Evolutionary conservation across 2,797 vertebrate species (phyloP).

Genomic region (Sebastes dallii): DNA sequence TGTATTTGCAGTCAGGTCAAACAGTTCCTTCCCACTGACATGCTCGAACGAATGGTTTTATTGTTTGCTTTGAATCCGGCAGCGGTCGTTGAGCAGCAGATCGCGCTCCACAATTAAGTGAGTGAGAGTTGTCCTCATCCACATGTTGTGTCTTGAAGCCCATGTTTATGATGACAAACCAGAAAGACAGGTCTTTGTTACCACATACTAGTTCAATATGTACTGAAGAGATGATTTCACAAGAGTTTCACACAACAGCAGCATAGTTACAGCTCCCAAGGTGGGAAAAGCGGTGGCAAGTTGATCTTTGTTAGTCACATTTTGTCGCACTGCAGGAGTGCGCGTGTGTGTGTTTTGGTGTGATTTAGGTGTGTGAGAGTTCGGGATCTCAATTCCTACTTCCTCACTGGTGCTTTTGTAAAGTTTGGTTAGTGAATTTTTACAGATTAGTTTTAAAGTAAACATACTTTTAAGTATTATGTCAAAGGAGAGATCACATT

Average conservation of each 20-base stretch:
- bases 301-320: background rate
- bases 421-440: background rate
- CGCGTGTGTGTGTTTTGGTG: constrained; percentile 38
- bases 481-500: background rate
- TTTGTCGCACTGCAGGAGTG: constrained; percentile 21
- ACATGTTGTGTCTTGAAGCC: background rate
- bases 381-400: background rate
- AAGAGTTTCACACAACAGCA: background rate
- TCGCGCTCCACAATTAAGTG: background rate
- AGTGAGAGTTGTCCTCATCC: background rate
- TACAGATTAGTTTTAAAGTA: background rate
- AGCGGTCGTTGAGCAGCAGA: constrained; percentile 19
- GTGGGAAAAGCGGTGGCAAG: background rate
- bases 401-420: background rate
- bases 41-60: constrained; percentile 4
- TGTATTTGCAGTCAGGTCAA: background rate
- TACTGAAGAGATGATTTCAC: constrained; percentile 22
- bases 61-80: constrained; percentile 35
- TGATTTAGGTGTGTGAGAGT: constrained; percentile 6
- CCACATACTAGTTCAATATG: background rate
- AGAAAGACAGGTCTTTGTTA: constrained; percentile 34
- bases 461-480: background rate
- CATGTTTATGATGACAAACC: constrained; percentile 4
- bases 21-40: constrained; percentile 17
- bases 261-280: background rate